Base-by-base conservation (phyloP, 2,113 vertebrate species). In the Poeciliopsis turrubarensis region DNA sequence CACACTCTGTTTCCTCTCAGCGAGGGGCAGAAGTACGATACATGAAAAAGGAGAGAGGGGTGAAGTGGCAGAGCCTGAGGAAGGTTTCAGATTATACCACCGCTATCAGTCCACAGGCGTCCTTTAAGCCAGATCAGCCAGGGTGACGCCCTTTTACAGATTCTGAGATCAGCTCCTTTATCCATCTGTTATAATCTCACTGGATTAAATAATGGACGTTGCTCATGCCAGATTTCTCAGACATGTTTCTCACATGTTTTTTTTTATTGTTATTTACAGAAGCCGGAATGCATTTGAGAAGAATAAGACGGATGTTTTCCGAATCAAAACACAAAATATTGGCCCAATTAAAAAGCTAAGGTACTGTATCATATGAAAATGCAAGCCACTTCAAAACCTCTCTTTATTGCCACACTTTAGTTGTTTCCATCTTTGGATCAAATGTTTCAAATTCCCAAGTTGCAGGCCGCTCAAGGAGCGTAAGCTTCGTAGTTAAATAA, bases 251-350 rank as follows among this genome's bases (percentile, higher is more conserved):
- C 60, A 19, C 57, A 9, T 86, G 5, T 77, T 0, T 70, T 80
- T 89, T 74, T 11, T 86, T 7, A 75, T 0, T 69, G 79, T 89
- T 72, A 78, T 90, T 44, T 93, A 60, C 95, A 99, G 98, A 94
- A 99, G 97, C 82, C 92, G 96, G 85, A 97, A 95, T 0, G 98
- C 98, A 32, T 99, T 99, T 70, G 96, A 96, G 93, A 99, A 97
- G 91, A 96, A 96, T 86, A 99, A 99, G 68, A 96, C 96, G 0
- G 97, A 99, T 0, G 96, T 99, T 72, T 99, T 99, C 81, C 94
- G 97, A n/a, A 92, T 99, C 39, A 97, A 98, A 95, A 99, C 98
- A 62, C 97, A 99, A 89, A 98, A 99, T 0, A 97, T 99, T 0
- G 98, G 98, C 72, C 95, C 96, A 66, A 89, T 99, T 86, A 97